Evolutionary conservation across 1,140 invertebrate species (phyloP).

Genomic region (Scaptomyza hsui): DNA sequence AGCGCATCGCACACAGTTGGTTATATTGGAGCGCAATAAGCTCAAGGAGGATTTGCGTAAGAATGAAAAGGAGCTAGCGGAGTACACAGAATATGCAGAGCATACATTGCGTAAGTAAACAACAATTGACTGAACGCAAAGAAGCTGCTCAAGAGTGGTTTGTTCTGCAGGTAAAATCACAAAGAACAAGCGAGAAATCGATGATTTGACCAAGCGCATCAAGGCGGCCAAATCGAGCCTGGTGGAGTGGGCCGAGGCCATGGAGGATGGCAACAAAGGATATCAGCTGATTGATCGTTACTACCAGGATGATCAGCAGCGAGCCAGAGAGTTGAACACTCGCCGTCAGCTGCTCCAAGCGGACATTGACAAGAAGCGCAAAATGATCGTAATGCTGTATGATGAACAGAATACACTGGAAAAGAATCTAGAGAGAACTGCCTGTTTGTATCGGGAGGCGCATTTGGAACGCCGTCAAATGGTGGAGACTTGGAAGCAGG

Average conservation of each 20-base stretch:
- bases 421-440: slow-evolving; percentile 75
- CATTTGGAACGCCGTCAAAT: slow-evolving; percentile 76
- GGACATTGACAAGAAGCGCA: slow-evolving; percentile 70
- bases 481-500: slow-evolving; percentile 82
- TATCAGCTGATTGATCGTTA: slow-evolving; percentile 86
- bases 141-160: neutral
- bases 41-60: slow-evolving; percentile 82
- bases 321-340: slow-evolving; percentile 85
- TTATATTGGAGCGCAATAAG: slow-evolving; percentile 84
- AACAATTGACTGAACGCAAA: neutral
- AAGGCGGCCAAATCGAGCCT: slow-evolving; percentile 86
- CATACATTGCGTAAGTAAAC: slow-evolving; percentile 49
- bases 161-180: slow-evolving; percentile 58
- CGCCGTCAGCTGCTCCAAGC: slow-evolving; percentile 82
- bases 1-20: slow-evolving; percentile 85
- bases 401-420: slow-evolving; percentile 80
- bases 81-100: slow-evolving; percentile 59
- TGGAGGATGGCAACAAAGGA: slow-evolving; percentile 86
- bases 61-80: slow-evolving; percentile 61
- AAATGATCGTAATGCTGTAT: slow-evolving; percentile 59
- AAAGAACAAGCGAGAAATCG: slow-evolving; percentile 84
- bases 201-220: slow-evolving; percentile 85
- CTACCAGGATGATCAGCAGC: slow-evolving; percentile 86
- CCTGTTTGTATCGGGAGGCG: slow-evolving; percentile 71
- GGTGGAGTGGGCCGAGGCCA: slow-evolving; percentile 86